A percentile compares a stretch with the other conserved stretches of the same genome.
Conservation (phyloP, 2,797 vertebrate genomes). For the Columba guinea region DNA sequence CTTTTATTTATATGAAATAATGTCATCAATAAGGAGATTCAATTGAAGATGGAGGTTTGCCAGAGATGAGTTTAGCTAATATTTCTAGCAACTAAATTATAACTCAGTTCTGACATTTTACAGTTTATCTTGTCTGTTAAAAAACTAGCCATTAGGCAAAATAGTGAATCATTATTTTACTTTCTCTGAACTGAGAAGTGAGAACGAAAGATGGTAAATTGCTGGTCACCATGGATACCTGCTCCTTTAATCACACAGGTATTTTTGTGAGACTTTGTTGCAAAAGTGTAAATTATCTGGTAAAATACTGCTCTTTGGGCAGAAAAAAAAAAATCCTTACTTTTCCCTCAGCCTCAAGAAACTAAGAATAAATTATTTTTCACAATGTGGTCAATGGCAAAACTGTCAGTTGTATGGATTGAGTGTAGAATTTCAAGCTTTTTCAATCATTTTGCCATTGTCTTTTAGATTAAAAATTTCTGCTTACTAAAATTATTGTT, state of each 20-base stretch:
- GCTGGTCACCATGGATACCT: slow-evolving; percentile 32
- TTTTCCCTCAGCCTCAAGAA: not conserved
- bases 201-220: not conserved
- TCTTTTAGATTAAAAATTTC: not conserved
- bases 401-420: rapidly evolving
- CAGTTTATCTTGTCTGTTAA: not conserved
- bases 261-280: not conserved
- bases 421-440: not conserved
- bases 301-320: not conserved
- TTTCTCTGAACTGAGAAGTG: not conserved
- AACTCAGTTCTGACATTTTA: not conserved
- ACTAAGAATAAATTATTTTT: not conserved
- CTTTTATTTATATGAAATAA: not conserved
- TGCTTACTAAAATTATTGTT: not conserved
- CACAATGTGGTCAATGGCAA: not conserved
- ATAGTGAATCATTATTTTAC: not conserved
- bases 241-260: not conserved
- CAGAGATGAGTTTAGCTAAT: not conserved
- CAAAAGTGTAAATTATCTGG: not conserved
- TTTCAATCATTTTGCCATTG: not conserved
- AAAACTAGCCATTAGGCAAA: not conserved
- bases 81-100: not conserved
- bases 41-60: not conserved
- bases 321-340: not conserved
- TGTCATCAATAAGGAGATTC: not conserved